These are phyloP conservation scores for Sclerurus mexicanus DNA, from an alignment of 2,113 vertebrate species.

Conservation along the genomic window DNA sequence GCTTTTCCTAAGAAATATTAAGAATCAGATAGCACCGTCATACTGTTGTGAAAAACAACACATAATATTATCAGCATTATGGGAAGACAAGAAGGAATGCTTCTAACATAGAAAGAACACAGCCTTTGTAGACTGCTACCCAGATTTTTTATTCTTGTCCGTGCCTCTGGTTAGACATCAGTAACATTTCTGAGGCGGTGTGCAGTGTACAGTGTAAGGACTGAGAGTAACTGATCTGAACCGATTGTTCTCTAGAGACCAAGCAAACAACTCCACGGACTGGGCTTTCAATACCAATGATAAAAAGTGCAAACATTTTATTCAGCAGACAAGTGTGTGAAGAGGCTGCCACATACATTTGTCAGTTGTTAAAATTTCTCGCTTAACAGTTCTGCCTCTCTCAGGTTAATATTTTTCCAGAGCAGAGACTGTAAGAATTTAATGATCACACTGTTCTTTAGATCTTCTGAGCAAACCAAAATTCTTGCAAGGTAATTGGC, in stretches of 20 bases:
- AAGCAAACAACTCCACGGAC: conserved; percentile 1
- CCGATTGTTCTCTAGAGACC: conserved; percentile 35
- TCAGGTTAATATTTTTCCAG: conserved; percentile 49
- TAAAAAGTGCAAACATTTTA: conserved; percentile 65
- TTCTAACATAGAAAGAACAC: background rate
- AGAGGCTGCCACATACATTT: conserved; percentile 48
- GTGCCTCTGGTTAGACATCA: background rate
- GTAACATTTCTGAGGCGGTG: background rate
- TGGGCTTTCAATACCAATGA: conserved; percentile 30
- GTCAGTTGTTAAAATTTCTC: conserved; percentile 41
- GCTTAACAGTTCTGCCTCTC: conserved; percentile 25
- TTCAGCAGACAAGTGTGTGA: conserved; percentile 27
- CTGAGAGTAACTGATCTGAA: background rate
- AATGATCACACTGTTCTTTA: conserved; percentile 21
- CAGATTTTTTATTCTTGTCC: background rate
- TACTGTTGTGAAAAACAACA: background rate
- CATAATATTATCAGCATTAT: background rate
- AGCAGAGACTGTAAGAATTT: conserved; percentile 45
- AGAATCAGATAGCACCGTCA: background rate
- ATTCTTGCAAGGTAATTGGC: conserved; percentile 41
- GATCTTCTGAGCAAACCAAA: conserved; percentile 47
- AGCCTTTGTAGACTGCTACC: background rate
- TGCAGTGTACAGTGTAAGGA: background rate
- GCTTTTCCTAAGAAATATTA: background rate
- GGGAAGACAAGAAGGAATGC: background rate